phyloP scores from a whole-genome alignment of 2,797 vertebrate genomes.

The Pseudopleuronectes americanus region DNA sequence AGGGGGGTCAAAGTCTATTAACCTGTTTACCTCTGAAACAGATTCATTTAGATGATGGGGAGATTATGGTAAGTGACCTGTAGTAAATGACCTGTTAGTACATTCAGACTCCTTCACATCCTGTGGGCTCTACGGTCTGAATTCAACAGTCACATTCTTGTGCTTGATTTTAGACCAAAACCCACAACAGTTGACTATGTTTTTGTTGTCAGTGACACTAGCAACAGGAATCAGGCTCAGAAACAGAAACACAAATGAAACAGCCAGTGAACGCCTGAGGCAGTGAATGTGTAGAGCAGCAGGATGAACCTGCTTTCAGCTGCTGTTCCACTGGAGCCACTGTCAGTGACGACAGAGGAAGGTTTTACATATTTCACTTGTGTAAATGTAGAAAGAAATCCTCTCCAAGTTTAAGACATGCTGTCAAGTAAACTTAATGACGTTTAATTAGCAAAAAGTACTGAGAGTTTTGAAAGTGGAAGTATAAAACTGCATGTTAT shows the following conservation, averaged over 20 bases:
- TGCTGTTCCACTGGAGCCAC: constrained; percentile 11
- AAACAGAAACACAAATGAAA: constrained; percentile 22
- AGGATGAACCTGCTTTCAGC: constrained; percentile 63
- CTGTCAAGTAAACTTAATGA: too few species aligned
- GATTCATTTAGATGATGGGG: not conserved
- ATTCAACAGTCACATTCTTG: not conserved
- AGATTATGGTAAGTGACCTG: not conserved
- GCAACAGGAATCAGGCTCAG: constrained; percentile 7
- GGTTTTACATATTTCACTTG: not conserved
- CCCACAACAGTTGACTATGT: constrained; percentile 12
- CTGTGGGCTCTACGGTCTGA: not conserved
- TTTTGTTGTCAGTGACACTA: constrained; percentile 13
- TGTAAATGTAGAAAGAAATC: not conserved
- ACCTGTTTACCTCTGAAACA: constrained; percentile 1
- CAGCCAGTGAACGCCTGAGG: constrained; percentile 15
- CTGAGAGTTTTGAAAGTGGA: too few species aligned
- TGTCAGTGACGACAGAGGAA: not conserved
- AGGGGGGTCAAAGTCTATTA: not conserved
- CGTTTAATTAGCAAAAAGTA: too few species aligned
- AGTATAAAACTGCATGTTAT: too few species aligned
- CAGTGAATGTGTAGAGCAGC: constrained; percentile 30
- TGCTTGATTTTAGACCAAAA: constrained; percentile 15
- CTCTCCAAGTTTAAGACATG: not conserved
- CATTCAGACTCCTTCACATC: too few species aligned
- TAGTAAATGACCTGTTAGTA: too few species aligned